Evolutionary conservation across 2,797 vertebrate genomes (phyloP).

Genomic region (Manis javanica): DNA sequence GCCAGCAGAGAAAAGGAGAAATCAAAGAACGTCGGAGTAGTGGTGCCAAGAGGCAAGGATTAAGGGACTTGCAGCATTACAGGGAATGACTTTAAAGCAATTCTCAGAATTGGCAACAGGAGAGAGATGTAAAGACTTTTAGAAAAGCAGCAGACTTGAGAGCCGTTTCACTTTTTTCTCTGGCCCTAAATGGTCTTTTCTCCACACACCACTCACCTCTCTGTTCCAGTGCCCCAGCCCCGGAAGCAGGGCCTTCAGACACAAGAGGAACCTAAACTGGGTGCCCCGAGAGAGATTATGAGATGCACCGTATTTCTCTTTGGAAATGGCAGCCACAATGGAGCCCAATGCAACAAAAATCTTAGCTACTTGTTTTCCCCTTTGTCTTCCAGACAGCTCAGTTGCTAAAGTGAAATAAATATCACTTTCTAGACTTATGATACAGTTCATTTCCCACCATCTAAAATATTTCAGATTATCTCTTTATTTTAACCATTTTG

Average conservation of each 20-base stretch:
- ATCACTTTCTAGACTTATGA: not conserved
- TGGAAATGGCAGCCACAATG: not conserved
- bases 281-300: not conserved
- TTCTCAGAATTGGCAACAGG: not conserved
- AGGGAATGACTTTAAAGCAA: not conserved
- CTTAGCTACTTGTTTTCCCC: not conserved
- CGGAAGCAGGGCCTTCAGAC: not conserved
- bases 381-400: not conserved
- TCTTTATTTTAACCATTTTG: not conserved
- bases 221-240: not conserved
- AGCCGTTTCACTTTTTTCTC: not conserved
- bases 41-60: not conserved
- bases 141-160: not conserved
- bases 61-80: not conserved
- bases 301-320: not conserved
- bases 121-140: not conserved
- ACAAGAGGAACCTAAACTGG: not conserved
- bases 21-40: not conserved
- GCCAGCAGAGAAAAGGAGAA: not conserved
- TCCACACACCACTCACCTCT: not conserved
- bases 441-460: not conserved
- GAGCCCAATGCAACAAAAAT: not conserved
- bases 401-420: not conserved
- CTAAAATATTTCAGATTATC: conserved; percentile 7
- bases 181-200: not conserved